These are phyloP conservation scores for Gryllus bimaculatus DNA, from an alignment of 1,140 invertebrate species.

Conservation along the genomic window DNA sequence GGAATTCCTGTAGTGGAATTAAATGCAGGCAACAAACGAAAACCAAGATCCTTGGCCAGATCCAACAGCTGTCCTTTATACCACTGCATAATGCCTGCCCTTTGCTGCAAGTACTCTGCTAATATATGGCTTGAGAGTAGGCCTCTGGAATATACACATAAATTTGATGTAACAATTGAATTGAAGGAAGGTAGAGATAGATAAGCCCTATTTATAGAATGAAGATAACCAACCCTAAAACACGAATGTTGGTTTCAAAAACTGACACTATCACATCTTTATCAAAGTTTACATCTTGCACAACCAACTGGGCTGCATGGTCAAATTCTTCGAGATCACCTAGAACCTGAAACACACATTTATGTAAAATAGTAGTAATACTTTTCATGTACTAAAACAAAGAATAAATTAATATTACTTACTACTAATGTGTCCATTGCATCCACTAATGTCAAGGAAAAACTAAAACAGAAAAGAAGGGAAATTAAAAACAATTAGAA, in stretches of 20 bases:
- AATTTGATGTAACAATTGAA: background rate
- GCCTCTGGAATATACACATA: constrained; percentile 51
- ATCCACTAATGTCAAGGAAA: constrained; percentile 92
- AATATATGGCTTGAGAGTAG: constrained; percentile 88
- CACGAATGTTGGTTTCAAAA: constrained; percentile 96
- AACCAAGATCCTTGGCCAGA: constrained; percentile 88
- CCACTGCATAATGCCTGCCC: constrained; percentile 71
- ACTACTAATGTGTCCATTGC: constrained; percentile 86
- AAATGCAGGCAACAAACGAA: constrained; percentile 87
- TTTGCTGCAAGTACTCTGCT: constrained; percentile 68
- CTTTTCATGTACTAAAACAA: background rate
- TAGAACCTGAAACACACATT: constrained; percentile 47
- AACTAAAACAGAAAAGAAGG: constrained; percentile 56
- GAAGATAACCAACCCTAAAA: constrained; percentile 68
- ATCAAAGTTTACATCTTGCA: constrained; percentile 82
- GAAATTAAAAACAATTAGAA: background rate
- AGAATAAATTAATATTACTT: constrained; percentile 29
- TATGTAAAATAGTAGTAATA: background rate
- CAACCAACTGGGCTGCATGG: constrained; percentile 74
- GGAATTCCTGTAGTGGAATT: constrained; percentile 96
- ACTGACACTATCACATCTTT: constrained; percentile 93
- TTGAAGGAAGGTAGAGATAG: background rate
- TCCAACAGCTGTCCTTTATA: constrained; percentile 82
- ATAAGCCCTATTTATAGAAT: background rate
- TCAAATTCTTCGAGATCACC: constrained; percentile 93